Evolutionary conservation across 2,113 vertebrate species (phyloP).

Genomic region (Synchiropus splendidus): DNA sequence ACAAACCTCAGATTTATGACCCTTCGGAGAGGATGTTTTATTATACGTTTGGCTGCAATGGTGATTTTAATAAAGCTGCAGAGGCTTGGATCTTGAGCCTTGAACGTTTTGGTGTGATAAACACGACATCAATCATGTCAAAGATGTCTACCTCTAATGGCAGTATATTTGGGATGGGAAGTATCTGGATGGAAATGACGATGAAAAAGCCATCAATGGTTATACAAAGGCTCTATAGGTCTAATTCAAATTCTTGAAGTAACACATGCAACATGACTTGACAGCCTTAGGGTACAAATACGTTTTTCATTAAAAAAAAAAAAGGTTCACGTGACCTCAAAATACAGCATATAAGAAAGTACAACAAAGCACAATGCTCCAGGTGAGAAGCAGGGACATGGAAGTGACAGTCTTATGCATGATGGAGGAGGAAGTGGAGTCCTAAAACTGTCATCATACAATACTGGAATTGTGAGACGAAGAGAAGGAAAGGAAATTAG

Average conservation of each 20-base stretch:
- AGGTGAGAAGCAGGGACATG: constrained; percentile 11
- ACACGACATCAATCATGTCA: too few species aligned
- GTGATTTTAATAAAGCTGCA: too few species aligned
- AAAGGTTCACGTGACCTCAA: too few species aligned
- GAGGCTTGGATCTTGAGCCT: too few species aligned
- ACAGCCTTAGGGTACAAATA: not conserved
- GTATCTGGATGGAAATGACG: constrained; percentile 3
- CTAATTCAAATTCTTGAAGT: not conserved
- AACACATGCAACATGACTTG: not conserved
- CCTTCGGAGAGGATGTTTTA: too few species aligned
- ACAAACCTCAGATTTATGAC: too few species aligned
- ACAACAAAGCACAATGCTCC: not conserved
- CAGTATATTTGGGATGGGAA: not conserved
- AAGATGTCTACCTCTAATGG: too few species aligned
- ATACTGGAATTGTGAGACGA: constrained; percentile 12
- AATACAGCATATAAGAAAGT: too few species aligned
- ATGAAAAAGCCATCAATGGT: not conserved
- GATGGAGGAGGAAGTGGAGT: constrained; percentile 13
- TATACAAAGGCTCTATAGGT: not conserved
- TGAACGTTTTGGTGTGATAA: too few species aligned
- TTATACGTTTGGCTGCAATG: too few species aligned
- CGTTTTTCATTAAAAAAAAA: too few species aligned
- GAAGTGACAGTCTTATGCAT: constrained; percentile 30
- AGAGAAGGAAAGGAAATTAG: constrained; percentile 14
- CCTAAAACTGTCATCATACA: constrained; percentile 23